Evolutionary conservation across 2,888 invertebrate species (phyloP), one percentile per base, ranked within the genome.

Genomic region (Conomelus anceps): DNA sequence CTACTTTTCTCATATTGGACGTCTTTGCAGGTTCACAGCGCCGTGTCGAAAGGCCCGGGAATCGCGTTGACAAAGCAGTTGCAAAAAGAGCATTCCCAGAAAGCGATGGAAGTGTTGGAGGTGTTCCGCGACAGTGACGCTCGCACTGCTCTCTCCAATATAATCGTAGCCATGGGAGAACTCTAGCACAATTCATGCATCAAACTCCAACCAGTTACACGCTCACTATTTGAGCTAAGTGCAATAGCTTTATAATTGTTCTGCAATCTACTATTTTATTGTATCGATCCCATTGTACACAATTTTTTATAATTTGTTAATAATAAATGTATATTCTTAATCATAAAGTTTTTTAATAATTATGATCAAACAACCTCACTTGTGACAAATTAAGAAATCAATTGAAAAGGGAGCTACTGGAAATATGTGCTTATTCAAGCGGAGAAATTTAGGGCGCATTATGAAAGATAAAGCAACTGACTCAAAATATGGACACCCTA

Each of bases 111-210:
- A 90, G 96, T 97, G 13, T 94, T 98, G 23, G 95, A 95, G 91
- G 95, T 95, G 91, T 96, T 98, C 92, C 96, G 97, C 88, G 94
- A 95, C 91, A 97, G 96, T 89, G 98, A 98, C 93, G 98, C 98
- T 0, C 94, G 97, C 90, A 97, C 96, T 23, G 98, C 98, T 0
- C 94, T 98, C 89, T 95, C 96, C 89, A 98, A 98, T 93, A 98
- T 98, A 91, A 97, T 97, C 88, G 95, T 96, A 6, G 97, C 97
- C 13, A 97, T 97, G 96, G 96, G 97, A 92, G 96, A 96, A 94
- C 93, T 94, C 92, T 94, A 91, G 94, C 86, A n/a, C 63, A 4
- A 3, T 63, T 63, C n/a, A 63, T n/a, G 63, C 63, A 63, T n/a
- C 1, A 63, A 63, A 63, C 20, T 63, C 63, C 63, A 63, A 63